Evolutionary conservation across 2,797 vertebrate species (phyloP), one percentile per base, ranked within the genome.

Genomic region (Semotilus atromaculatus): DNA sequence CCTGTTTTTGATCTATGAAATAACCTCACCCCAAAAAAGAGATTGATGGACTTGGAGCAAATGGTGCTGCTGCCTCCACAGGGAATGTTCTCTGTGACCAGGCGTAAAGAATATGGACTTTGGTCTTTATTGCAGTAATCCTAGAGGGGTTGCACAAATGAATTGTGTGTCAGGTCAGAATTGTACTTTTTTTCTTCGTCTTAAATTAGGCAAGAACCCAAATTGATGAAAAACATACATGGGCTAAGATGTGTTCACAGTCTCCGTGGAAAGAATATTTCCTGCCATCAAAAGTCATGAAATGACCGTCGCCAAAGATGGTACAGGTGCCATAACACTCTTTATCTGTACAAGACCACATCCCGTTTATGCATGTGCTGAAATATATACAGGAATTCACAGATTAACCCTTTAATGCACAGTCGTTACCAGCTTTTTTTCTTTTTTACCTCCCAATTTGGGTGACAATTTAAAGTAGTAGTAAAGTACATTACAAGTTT

Each of bases 271-370:
- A 97, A 76, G 93, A 90, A 90, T 94, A 97, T 86, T 91, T 93
- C 78, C 93, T 95, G 13, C 94, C 93, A 91, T 98, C 97, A 91
- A 96, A 97, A 34, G 93, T 97, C 88, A 90, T 93, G 83, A 95
- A 96, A 92, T 97, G 95, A 1, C 97, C 96, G 0, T 96, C 95
- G 83, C 97, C 97, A 66, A 96, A 97, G 45, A 96, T 90, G 8
- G 93, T 92, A 83, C 97, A 98, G 2, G 90, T 94, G 76, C 93
- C 93, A 29, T 92, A 92, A 91, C 97, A 98, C 1, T 94, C 83
- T 0, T 90, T 72, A 0, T 89, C 7, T 0, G 96, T 97, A 81
- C 97, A 98, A 0, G 87, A 10, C 97, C 97, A 98, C 34, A 83
- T 93, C 66, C 95, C 92, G 66, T 90, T 92, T 74, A 86, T 91